These are phyloP conservation scores for Xenentodon cancila DNA, from an alignment of 2,797 vertebrate genomes.

Conservation along the genomic window DNA sequence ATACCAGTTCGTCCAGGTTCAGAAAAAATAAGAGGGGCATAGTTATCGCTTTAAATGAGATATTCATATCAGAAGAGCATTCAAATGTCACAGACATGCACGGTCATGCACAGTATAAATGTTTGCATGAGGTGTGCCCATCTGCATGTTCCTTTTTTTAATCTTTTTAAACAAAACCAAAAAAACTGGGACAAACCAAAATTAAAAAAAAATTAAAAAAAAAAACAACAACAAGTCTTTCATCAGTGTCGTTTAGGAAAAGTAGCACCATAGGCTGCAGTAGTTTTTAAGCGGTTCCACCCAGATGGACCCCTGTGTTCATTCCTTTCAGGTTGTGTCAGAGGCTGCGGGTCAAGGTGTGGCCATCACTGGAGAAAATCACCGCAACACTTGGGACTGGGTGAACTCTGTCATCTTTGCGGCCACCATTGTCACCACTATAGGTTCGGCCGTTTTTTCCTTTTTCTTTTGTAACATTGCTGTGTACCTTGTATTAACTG, in stretches of 20 bases:
- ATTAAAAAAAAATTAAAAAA: too few species aligned
- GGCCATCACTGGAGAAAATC: conserved; percentile 87
- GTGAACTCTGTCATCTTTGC: conserved; percentile 93
- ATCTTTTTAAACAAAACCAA: background rate
- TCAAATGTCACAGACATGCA: background rate
- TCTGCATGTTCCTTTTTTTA: background rate
- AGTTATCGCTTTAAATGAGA: too few species aligned
- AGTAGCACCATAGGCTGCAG: too few species aligned
- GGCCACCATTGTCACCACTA: conserved; percentile 96
- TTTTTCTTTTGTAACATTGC: background rate
- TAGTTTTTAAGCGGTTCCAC: too few species aligned
- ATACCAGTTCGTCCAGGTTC: too few species aligned
- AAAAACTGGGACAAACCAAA: too few species aligned
- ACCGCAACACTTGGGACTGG: conserved; percentile 94
- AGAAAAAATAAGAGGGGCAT: too few species aligned
- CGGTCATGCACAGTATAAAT: background rate
- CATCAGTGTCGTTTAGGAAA: too few species aligned
- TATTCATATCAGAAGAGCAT: too few species aligned
- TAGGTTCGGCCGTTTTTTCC: conserved; percentile 70
- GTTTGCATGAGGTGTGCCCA: background rate
- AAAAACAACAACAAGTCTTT: too few species aligned
- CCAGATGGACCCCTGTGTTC: background rate
- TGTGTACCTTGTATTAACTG: background rate
- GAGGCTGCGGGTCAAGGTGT: conserved; percentile 91
- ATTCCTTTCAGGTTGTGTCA: conserved; percentile 82